These are phyloP conservation scores for Nautilus pompilius DNA, from an alignment of 1,140 invertebrate species.

Conservation along the genomic window DNA sequence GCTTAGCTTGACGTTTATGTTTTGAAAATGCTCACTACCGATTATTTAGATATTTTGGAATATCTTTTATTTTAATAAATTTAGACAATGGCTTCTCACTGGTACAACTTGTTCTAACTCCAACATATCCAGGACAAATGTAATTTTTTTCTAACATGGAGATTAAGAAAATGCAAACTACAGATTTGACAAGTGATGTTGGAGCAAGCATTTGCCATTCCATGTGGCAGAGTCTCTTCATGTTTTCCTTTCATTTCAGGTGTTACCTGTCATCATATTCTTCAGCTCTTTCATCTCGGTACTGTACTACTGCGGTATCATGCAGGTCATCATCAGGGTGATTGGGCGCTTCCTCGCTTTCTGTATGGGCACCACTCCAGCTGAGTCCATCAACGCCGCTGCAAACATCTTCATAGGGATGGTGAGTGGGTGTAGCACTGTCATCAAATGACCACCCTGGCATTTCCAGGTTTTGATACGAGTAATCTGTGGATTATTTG, in stretches of 20 bases:
- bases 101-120: background rate
- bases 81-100: background rate
- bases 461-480: too few species aligned
- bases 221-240: background rate
- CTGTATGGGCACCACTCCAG: constrained; percentile 44
- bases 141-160: background rate
- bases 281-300: constrained; percentile 46
- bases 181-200: background rate
- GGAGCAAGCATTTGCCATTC: background rate
- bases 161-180: background rate
- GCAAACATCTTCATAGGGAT: constrained; percentile 54
- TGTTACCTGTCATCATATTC: constrained; percentile 48
- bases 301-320: constrained; percentile 51
- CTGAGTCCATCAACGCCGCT: constrained; percentile 50
- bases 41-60: too few species aligned
- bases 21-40: too few species aligned
- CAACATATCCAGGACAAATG: background rate
- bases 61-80: background rate
- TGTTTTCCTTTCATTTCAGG: constrained; percentile 26
- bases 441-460: too few species aligned
- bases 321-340: constrained; percentile 39
- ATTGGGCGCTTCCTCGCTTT: constrained; percentile 41
- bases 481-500: too few species aligned
- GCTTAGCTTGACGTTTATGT: too few species aligned
- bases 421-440: constrained; percentile 39